Conservation (phyloP, 2,797 vertebrate species). For the Nothura maculosa region DNA sequence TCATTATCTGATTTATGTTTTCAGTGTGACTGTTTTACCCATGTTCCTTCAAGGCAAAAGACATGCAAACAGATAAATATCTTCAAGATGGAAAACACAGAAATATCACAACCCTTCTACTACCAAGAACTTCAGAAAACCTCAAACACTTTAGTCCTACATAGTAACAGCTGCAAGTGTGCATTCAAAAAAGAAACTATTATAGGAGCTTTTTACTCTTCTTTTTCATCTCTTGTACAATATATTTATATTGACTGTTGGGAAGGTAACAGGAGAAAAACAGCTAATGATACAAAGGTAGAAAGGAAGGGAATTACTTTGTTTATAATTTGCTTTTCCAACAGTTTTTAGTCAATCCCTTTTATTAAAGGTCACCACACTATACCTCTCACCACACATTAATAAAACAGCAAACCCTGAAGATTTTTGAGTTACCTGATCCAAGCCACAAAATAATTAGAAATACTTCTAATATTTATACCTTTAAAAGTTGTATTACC, state of each 20-base stretch:
- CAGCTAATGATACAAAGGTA: not conserved
- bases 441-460: not conserved
- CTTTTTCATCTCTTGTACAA: not conserved
- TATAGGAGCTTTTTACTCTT: not conserved
- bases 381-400: not conserved
- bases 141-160: not conserved
- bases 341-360: not conserved
- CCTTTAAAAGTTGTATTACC: not conserved
- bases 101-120: not conserved
- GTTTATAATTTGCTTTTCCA: not conserved
- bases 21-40: not conserved
- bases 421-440: not conserved
- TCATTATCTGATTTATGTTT: not conserved
- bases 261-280: not conserved
- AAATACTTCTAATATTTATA: not conserved
- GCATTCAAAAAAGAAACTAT: not conserved
- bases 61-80: not conserved
- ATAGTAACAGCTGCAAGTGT: not conserved
- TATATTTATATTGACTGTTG: not conserved
- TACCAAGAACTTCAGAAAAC: not conserved
- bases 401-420: not conserved
- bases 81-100: not conserved
- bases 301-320: not conserved
- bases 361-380: not conserved
- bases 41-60: not conserved